Evolutionary conservation across 2,797 vertebrate genomes (phyloP).

Genomic region (Dipus sagitta): DNA sequence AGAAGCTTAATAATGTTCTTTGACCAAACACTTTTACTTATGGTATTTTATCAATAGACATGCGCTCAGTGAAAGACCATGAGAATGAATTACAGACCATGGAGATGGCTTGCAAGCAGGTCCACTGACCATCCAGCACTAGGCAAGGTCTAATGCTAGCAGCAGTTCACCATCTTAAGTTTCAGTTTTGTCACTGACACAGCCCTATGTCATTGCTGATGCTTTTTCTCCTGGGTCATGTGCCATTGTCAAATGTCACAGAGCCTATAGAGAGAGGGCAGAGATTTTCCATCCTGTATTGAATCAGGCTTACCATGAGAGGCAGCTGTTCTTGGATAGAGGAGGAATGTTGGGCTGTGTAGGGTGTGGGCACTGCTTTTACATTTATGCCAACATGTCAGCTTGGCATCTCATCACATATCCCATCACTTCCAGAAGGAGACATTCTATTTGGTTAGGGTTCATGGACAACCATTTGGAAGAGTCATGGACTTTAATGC

Average conservation of each 20-base stretch:
- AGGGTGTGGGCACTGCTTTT: constrained; percentile 53
- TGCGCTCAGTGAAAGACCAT: not conserved
- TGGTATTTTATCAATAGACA: not conserved
- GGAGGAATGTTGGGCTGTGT: constrained; percentile 28
- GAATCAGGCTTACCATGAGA: constrained; percentile 8
- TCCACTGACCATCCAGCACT: not conserved
- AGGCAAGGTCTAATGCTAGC: not conserved
- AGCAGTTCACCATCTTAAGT: not conserved
- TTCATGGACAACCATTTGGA: constrained; percentile 56
- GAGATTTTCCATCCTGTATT: constrained; percentile 54
- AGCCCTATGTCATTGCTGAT: constrained; percentile 32
- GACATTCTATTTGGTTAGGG: constrained; percentile 71
- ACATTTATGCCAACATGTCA: constrained; percentile 61
- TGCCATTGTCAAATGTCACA: constrained; percentile 50
- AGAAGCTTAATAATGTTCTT: not conserved
- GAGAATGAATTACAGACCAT: not conserved
- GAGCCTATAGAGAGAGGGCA: not conserved
- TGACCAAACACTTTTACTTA: not conserved
- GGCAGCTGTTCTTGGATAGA: constrained; percentile 16
- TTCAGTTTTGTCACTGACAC: constrained; percentile 15
- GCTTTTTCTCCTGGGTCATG: not conserved
- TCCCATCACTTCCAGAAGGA: constrained; percentile 77
- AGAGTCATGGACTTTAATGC: constrained; percentile 57
- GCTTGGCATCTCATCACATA: constrained; percentile 66
- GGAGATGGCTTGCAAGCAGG: not conserved